Base-by-base conservation (phyloP, 2,797 vertebrate species). In the Myripristis murdjan region DNA sequence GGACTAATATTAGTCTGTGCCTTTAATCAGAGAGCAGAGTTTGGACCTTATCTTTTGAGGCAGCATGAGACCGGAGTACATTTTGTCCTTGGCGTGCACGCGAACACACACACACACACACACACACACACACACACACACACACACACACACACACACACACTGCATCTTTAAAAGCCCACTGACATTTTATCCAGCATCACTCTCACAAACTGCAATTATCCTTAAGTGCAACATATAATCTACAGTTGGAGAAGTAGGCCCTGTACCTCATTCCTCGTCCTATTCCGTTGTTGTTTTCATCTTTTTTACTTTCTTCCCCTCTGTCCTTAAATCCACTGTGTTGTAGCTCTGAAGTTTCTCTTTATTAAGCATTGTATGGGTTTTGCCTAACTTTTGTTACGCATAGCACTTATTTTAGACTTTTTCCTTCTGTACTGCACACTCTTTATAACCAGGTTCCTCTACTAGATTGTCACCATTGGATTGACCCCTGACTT, bases 271-370 rank as follows among this genome's bases (percentile, higher is more conserved):
- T 20, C 37, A 11, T 16, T 15, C 55, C 15, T 8, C 9, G 1
- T 8, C 20, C 5, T 18, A 57, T 9, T 0, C 10, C 31, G 26
- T 22, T 81, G 81, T 84, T 90, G 28, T 74, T 3, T 73, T 70
- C 57, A 73, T 90, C 18, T 84, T 88, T 92, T 78, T 79, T 63
- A 65, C 68, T 67, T 33, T 81, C 70, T 89, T 80, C 87, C 81
- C 88, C 77, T 85, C 83, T 82, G 61, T 75, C 87, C 31, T 84
- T 88, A 65, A 81, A 35, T 41, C 16, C 4, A 56, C 3, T 16
- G 1, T 33, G 31, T 33, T 33, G 2, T 6, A 47, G 33, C 33
- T 35, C 6, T 10, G 5, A 7, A 35, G 33, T 35, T 35, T 35
- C 6, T 35, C 10, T 35, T 1, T 7, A 35, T 2, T 35, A 10